These are phyloP conservation scores for Gouania willdenowi DNA, from an alignment of 2,797 vertebrate species.

Conservation along the genomic window DNA sequence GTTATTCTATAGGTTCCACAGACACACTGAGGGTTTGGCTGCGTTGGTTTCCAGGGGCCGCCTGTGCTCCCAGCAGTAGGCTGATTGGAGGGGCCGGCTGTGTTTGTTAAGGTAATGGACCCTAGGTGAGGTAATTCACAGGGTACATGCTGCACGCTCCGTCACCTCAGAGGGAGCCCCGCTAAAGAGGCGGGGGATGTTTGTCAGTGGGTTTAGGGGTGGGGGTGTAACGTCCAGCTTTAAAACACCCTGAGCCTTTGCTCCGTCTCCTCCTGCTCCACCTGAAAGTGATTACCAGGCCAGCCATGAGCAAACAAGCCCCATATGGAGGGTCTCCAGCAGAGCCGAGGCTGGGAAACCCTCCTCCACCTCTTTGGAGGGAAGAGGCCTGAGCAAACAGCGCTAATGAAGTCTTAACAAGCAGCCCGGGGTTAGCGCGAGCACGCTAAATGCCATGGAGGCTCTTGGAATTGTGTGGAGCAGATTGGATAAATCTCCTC, in stretches of 20 bases:
- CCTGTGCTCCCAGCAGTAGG: slow-evolving; percentile 70
- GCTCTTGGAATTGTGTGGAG: slow-evolving; percentile 71
- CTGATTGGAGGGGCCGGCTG: slow-evolving; percentile 69
- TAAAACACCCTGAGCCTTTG: slow-evolving; percentile 54
- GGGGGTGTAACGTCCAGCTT: slow-evolving; percentile 12
- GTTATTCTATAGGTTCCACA: too few relatives aligned
- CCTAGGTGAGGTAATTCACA: slow-evolving; percentile 79
- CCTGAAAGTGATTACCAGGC: slow-evolving; percentile 84
- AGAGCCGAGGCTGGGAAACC: slow-evolving; percentile 58
- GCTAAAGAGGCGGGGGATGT: slow-evolving; percentile 13
- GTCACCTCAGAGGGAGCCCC: slow-evolving; percentile 73
- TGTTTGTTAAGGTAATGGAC: slow-evolving; percentile 85
- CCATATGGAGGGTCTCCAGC: slow-evolving; percentile 77
- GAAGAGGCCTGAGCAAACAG: slow-evolving; percentile 75
- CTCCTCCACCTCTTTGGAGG: slow-evolving; percentile 63
- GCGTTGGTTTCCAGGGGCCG: slow-evolving; percentile 59
- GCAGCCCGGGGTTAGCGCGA: slow-evolving; percentile 63
- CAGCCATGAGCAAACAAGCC: slow-evolving; percentile 82
- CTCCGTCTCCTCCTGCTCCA: slow-evolving; percentile 62
- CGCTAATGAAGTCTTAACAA: slow-evolving; percentile 77
- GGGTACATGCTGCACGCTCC: slow-evolving; percentile 69
- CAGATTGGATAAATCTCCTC: slow-evolving; percentile 69
- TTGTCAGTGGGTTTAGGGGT: slow-evolving; percentile 22
- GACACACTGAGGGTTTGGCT: too few relatives aligned
- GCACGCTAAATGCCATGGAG: slow-evolving; percentile 70